Conservation (phyloP, 2,113 vertebrate species). For the Thomomys bottae region DNA sequence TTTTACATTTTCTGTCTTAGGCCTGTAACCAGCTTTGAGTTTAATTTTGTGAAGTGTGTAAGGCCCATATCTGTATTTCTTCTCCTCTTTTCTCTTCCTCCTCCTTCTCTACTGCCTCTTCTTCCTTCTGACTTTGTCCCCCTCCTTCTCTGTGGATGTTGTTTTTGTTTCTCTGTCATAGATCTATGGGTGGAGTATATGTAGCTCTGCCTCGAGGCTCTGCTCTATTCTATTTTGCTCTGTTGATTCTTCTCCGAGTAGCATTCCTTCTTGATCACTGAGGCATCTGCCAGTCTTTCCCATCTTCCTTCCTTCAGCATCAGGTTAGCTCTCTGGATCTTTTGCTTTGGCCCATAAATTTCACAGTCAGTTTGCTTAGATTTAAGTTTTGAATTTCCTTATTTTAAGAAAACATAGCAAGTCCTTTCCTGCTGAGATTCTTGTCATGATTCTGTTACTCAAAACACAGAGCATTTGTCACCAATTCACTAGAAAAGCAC, state of each 20-base stretch:
- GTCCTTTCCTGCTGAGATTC: background rate
- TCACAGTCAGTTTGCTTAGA: background rate
- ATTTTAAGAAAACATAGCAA: background rate
- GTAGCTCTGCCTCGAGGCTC: background rate
- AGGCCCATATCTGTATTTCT: background rate
- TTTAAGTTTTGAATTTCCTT: background rate
- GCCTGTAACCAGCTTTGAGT: too few species aligned
- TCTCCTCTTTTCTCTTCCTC: too few species aligned
- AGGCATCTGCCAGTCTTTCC: background rate
- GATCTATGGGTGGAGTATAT: background rate
- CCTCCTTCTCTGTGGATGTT: too few species aligned
- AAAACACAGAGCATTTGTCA: too few species aligned
- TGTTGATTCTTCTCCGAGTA: too few species aligned
- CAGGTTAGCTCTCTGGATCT: background rate
- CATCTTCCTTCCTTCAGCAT: background rate
- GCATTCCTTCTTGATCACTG: background rate
- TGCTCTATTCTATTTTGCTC: background rate
- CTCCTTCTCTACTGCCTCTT: too few species aligned
- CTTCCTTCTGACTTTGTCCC: too few species aligned
- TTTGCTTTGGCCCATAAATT: background rate
- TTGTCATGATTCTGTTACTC: background rate
- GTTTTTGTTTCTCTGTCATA: background rate
- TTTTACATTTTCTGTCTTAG: background rate
- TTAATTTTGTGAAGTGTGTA: background rate
- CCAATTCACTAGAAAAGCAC: too few species aligned